Evolutionary conservation across 2,888 invertebrate species (phyloP), one percentile per base, ranked within the genome.

Genomic region (Phlogophora meticulosa): DNA sequence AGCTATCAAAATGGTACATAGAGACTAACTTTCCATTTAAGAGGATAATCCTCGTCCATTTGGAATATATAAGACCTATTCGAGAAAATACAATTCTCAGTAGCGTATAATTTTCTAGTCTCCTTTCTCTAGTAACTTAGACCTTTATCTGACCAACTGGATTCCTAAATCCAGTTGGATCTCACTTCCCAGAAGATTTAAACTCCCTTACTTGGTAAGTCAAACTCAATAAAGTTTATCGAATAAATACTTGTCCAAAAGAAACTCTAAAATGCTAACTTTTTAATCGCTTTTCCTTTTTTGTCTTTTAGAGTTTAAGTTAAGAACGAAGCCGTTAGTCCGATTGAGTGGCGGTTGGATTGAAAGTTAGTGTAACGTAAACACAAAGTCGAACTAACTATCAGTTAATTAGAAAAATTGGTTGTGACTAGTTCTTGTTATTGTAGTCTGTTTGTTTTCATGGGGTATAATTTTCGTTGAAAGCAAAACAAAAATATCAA

Each of bases 251-350:
- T 38, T 24, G 9, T 55, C 9, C 22, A 13, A 34, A 63, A 60
- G 59, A 20, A 60, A 40, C n/a, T 59, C 32, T 38, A 38, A 48
- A 67, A 46, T 32, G 20, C 20, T 32, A 53, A 58, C 46, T 74
- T 69, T 58, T 15, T 51, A 74, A 74, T 70, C 74, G 62, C 55
- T 67, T 78, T 77, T 66, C 45, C 20, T 62, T 57, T 77, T 55
- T 70, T 57, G 32, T 56, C 61, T 61, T 55, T 56, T 24, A 40
- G 59, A 55, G 42, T 68, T 66, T 28, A 32, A 55, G 46, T 53
- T 55, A 38, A 59, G 38, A 49, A 38, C n/a, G 15, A 64, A 58
- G 48, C 24, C 56, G 60, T 38, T 40, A 36, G 28, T 55, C 4
- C 10, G 36, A 49, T 40, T 42, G 45, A 53, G 51, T 61, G 42